Base-by-base conservation (phyloP, 2,888 invertebrate genomes). In the Frankliniella fusca region DNA sequence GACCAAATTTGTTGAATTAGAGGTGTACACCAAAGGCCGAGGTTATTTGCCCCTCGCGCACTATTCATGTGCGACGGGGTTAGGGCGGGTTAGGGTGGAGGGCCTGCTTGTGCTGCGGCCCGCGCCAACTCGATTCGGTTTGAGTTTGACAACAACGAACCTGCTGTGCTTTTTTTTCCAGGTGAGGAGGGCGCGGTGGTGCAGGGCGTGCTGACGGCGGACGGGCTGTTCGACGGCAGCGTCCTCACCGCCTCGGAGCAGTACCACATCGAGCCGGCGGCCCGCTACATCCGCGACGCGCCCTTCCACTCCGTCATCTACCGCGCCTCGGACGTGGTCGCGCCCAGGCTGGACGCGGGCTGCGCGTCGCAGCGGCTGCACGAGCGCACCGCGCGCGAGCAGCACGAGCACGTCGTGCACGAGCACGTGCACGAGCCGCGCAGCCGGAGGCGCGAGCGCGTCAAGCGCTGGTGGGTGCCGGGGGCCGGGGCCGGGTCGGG, bases 171-270 rank as follows among this genome's bases (percentile, higher is more conserved):
- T 76, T 82, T 50, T 84, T 15, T 91, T 91, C 65, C 91, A 96
- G 96, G 93, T 90, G 96, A 96, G 86, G 94, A 95, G 84, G 91
- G 91, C 81, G 94, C 96, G 20, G 89, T 92, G 85, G 95, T 97
- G 82, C 94, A 95, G 87, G 97, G 97, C 76, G 90, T 97, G 86
- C 92, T 97, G 86, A 96, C 96, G 83, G 91, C 92, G 83, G 94
- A 96, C 83, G 97, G 97, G 83, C 91, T 96, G 83, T 95, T 97
- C 88, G 97, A 97, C 87, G 97, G 97, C 82, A 94, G 94, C 82
- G 93, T 97, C 87, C 91, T 92, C 88, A 94, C 95, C 81, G 90
- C 90, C 83, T 90, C 92, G 81, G 95, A 95, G 86, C 94, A 95
- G 86, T 95, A 93, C 89, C 96, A 95, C 88, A 91, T 97, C 85